phyloP scores from a whole-genome alignment of 2,797 vertebrate species.

The Fundulus diaphanus region DNA sequence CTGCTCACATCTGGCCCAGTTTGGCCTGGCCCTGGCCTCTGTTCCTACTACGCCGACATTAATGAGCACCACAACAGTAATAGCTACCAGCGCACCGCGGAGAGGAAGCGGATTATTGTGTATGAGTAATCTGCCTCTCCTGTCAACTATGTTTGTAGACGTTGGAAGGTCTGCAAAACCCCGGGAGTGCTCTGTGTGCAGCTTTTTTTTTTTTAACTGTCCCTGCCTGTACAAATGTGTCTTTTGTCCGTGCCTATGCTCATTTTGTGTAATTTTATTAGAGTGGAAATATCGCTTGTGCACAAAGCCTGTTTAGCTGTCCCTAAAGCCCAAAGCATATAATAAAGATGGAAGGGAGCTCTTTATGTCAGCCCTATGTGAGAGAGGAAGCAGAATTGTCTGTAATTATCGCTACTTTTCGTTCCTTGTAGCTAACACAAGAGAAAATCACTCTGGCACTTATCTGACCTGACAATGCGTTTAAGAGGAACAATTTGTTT shows the following conservation, averaged over 20 bases:
- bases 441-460: slow-evolving; percentile 57
- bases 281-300: slow-evolving; percentile 49
- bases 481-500: slow-evolving; percentile 61
- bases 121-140: slow-evolving; percentile 40
- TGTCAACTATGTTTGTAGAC: slow-evolving; percentile 31
- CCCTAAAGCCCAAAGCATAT: slow-evolving; percentile 60
- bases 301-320: slow-evolving; percentile 47
- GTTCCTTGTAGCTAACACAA: slow-evolving; percentile 69
- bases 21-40: slow-evolving; percentile 59
- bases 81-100: slow-evolving; percentile 56
- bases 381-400: slow-evolving; percentile 67
- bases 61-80: slow-evolving; percentile 66
- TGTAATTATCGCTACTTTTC: slow-evolving; percentile 76
- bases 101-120: slow-evolving; percentile 27
- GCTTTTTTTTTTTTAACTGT: slow-evolving; percentile 4
- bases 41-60: slow-evolving; percentile 59
- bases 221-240: neutral
- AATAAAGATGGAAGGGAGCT: slow-evolving; percentile 77
- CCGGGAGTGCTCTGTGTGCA: neutral
- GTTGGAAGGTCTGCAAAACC: slow-evolving; percentile 20
- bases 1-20: slow-evolving; percentile 64
- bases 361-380: slow-evolving; percentile 66
- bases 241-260: slow-evolving; percentile 21
- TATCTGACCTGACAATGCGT: slow-evolving; percentile 57
- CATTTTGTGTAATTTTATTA: slow-evolving; percentile 45